phyloP scores from a whole-genome alignment of 1,140 invertebrate species.

The Brachionus calyciflorus region DNA sequence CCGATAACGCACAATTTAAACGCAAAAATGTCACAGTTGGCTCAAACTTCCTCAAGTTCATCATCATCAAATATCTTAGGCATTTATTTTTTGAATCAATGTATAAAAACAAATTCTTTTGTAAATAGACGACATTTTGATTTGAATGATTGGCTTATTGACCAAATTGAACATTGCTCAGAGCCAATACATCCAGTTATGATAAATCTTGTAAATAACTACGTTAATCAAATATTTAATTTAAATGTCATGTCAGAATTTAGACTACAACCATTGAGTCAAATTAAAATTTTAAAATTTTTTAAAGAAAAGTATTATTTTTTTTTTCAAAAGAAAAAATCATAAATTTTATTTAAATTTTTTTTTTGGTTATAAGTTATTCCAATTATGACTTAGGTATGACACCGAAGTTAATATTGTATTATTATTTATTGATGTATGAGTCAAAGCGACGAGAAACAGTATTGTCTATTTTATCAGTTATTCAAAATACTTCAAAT shows the following conservation, averaged over 20 bases:
- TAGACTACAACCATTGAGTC: conserved; percentile 1
- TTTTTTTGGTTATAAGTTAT: neutral
- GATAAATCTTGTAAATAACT: conserved; percentile 36
- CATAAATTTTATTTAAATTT: too few species aligned
- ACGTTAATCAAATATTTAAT: conserved; percentile 28
- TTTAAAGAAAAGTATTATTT: conserved; percentile 43
- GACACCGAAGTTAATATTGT: conserved; percentile 23
- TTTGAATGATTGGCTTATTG: conserved; percentile 16
- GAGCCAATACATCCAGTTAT: conserved; percentile 37
- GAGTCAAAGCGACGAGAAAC: conserved; percentile 43
- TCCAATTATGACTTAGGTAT: neutral
- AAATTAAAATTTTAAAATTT: conserved; percentile 6
- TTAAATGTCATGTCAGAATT: conserved; percentile 11
- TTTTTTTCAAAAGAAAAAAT: neutral
- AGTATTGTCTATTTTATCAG: conserved; percentile 14
- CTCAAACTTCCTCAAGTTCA: conserved; percentile 13
- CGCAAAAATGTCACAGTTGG: conserved; percentile 37
- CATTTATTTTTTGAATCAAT: conserved; percentile 44
- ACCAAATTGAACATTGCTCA: conserved; percentile 29
- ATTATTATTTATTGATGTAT: conserved; percentile 32
- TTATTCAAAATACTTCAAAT: conserved; percentile 21
- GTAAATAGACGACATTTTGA: conserved; percentile 7
- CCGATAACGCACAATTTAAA: conserved; percentile 38
- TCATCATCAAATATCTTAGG: conserved; percentile 8
- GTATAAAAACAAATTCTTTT: conserved; percentile 27